Evolutionary conservation across 2,888 invertebrate genomes (phyloP), one percentile per base, ranked within the genome.

Genomic region (Celastrina argiolus): DNA sequence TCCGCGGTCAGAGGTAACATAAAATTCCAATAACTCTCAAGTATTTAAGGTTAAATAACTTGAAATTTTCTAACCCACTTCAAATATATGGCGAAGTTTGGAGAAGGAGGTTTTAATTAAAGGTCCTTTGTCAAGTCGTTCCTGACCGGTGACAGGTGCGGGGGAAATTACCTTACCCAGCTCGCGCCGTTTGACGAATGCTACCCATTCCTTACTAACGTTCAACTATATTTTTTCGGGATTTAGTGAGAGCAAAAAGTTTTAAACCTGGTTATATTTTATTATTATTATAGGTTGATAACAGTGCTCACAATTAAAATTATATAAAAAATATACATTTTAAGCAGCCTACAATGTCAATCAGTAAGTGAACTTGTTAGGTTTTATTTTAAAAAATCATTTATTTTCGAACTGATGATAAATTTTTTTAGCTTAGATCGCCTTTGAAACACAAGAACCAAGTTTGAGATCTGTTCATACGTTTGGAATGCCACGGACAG

Each of bases 61-160:
- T 16, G 34, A 59, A 59, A 59, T 59, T 34, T 34, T 39, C 39
- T 61, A 61, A 61, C 36, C 66, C 66, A 45, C 65, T 66, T 66
- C 69, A 61, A 65, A 69, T 69, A 67, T 67, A 68, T 59, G 67
- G 67, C 73, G 74, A 65, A 75, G 75, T 74, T 78, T 77, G 77
- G 67, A 34, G 69, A 67, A 73, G 72, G 67, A 71, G 74, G 72
- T 71, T 77, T 79, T 79, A 80, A 83, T 82, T 80, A 81, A 79
- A 80, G 77, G 70, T 73, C 73, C 74, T 75, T 74, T 73, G 76
- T 76, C 74, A 74, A 41, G 66, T 61, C 42, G 59, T 66, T 66
- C 66, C 65, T 69, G 68, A 71, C 68, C 67, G 68, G 71, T 70
- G 75, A 75, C 81, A 81, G 80, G 76, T 79, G 81, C 73, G 72